These are phyloP conservation scores for Latrodectus elegans DNA, from an alignment of 2,888 invertebrate genomes.

Conservation along the genomic window DNA sequence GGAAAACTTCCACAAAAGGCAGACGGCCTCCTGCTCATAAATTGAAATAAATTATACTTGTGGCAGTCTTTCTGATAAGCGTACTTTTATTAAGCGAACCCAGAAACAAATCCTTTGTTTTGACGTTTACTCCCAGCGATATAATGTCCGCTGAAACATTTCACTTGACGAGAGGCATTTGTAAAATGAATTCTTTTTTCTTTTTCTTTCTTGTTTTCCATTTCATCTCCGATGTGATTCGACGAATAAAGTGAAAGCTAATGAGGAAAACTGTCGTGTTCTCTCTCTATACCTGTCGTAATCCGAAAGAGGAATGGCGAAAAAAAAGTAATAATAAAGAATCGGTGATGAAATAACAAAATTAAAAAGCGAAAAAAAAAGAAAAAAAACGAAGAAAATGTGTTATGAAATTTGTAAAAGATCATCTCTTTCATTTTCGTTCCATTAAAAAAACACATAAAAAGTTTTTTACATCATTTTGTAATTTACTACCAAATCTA, in stretches of 20 bases:
- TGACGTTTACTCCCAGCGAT: slow-evolving; percentile 19
- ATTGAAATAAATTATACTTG: slow-evolving; percentile 35
- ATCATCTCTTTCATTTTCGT: too few relatives aligned
- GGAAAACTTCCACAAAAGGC: slow-evolving; percentile 17
- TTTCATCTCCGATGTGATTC: neutral
- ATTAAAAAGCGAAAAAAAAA: too few relatives aligned
- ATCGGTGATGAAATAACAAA: too few relatives aligned
- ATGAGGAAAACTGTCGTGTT: neutral
- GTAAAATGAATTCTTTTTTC: neutral
- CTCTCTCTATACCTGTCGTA: neutral
- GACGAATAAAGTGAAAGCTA: neutral
- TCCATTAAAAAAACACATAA: too few relatives aligned
- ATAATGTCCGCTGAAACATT: slow-evolving; percentile 5
- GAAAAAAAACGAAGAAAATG: too few relatives aligned
- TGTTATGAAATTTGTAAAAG: too few relatives aligned
- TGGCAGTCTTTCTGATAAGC: slow-evolving; percentile 33
- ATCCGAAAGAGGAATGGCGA: too few relatives aligned
- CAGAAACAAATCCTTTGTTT: slow-evolving; percentile 39
- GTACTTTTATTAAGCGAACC: slow-evolving; percentile 33
- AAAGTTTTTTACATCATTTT: too few relatives aligned
- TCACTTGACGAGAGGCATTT: neutral
- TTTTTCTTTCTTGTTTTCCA: neutral
- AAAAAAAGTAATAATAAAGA: too few relatives aligned
- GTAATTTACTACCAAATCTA: too few relatives aligned
- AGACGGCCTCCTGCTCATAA: slow-evolving; percentile 43